Evolutionary conservation across 1,140 invertebrate species (phyloP).

Genomic region (Arion vulgaris): DNA sequence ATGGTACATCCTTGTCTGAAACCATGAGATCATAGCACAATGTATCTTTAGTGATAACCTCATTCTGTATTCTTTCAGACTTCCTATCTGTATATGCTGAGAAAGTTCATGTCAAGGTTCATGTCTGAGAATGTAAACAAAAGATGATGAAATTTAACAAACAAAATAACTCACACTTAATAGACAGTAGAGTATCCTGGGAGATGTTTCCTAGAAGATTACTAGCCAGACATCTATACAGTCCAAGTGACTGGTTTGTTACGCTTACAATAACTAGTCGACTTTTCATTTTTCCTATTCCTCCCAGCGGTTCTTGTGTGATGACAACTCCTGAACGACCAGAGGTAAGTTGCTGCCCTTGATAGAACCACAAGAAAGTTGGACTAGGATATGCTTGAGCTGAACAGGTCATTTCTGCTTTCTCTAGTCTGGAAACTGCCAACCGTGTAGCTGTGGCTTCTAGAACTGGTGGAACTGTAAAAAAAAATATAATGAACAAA

Average conservation of each 20-base stretch:
- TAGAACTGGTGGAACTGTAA: constrained; percentile 46
- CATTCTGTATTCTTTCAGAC: no score
- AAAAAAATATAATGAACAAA: no score
- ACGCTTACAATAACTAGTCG: constrained; percentile 38
- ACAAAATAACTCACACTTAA: constrained; percentile 39
- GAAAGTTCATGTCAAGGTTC: no score
- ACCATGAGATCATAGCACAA: no score
- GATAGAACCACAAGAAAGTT: constrained; percentile 50
- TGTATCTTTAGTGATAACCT: no score
- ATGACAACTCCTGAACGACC: constrained; percentile 13
- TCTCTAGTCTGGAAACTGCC: constrained; percentile 44
- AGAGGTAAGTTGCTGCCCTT: constrained; percentile 41
- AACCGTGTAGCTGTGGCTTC: constrained; percentile 36
- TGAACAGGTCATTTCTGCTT: constrained; percentile 42
- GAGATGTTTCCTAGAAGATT: constrained; percentile 50
- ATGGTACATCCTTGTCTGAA: no score
- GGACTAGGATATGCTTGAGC: constrained; percentile 54
- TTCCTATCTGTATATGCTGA: no score
- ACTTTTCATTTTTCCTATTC: constrained; percentile 27
- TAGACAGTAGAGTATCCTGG: constrained; percentile 37
- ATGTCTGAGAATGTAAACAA: no score
- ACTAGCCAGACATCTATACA: constrained; percentile 52
- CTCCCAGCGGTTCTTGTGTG: constrained; percentile 1
- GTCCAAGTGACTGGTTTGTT: constrained; percentile 43
- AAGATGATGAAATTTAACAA: background rate